Percentiles rank a stretch among this genome's conserved stretches.
These are phyloP conservation scores for Drosophila picticornis DNA, from an alignment of 2,888 invertebrate genomes.

Conservation along the genomic window DNA sequence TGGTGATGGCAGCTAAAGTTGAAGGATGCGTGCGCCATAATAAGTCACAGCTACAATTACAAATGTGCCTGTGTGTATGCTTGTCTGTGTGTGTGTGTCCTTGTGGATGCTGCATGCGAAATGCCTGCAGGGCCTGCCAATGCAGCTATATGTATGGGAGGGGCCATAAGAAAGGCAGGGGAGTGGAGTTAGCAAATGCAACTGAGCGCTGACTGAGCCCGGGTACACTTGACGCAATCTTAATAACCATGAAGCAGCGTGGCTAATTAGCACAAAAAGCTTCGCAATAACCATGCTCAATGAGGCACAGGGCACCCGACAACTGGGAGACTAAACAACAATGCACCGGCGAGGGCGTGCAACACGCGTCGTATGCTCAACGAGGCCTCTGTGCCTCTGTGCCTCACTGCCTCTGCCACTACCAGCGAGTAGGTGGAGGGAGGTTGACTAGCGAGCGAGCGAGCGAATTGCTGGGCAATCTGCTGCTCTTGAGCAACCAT, in stretches of 20 bases:
- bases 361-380: conserved; percentile 80
- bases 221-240: conserved; percentile 83
- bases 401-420: conserved; percentile 29
- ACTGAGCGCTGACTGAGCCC: conserved; percentile 45
- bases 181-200: conserved; percentile 41
- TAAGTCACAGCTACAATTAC: conserved; percentile 46
- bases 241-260: conserved; percentile 84
- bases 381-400: conserved; percentile 51
- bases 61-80: conserved; percentile 10
- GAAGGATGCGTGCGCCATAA: conserved; percentile 79
- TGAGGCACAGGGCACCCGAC: conserved; percentile 73
- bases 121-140: conserved; percentile 52
- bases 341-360: conserved; percentile 70
- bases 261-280: conserved; percentile 84
- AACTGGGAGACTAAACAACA: conserved; percentile 59
- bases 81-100: conserved; percentile 44
- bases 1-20: conserved; percentile 68
- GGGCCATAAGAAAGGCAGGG: neutral
- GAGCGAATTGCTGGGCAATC: conserved; percentile 32
- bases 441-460: conserved; percentile 1
- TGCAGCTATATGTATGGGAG: conserved; percentile 35
- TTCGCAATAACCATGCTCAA: conserved; percentile 84
- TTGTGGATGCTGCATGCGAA: conserved; percentile 57
- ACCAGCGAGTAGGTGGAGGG: conserved; percentile 19
- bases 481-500: conserved; percentile 59